A percentile compares a stretch with the other conserved stretches of the same genome.
Conservation (phyloP, 2,113 vertebrate species). For the Climacteris rufus region DNA sequence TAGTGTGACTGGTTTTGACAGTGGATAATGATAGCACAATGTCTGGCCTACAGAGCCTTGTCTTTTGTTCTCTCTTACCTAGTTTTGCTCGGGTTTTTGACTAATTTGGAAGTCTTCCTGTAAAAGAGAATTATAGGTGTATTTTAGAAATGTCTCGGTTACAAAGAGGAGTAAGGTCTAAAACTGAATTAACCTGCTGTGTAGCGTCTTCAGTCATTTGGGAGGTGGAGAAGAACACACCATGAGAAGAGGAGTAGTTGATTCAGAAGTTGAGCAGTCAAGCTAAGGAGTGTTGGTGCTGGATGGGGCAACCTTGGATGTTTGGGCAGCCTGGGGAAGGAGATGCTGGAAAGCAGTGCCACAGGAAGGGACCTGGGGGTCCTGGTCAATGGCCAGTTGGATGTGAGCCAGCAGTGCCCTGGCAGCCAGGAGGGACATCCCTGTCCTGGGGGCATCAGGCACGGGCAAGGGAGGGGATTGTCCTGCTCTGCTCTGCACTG, state of each 20-base stretch:
- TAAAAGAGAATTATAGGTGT: not conserved
- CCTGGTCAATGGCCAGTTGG: accelerated
- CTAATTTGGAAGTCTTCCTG: not conserved
- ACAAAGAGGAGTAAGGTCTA: not conserved
- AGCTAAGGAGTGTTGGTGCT: not conserved
- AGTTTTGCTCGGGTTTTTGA: not conserved
- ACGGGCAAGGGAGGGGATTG: accelerated
- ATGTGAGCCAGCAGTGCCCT: not conserved
- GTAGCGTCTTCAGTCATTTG: accelerated
- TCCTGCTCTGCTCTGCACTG: accelerated
- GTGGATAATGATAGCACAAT: not conserved
- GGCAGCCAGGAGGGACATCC: not conserved
- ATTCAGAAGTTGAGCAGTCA: not conserved
- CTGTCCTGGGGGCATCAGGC: not conserved
- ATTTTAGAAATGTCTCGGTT: not conserved
- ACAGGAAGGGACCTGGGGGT: too few species aligned
- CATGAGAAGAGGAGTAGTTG: not conserved
- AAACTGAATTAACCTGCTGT: not conserved
- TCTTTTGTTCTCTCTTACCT: not conserved
- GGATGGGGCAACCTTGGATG: not conserved
- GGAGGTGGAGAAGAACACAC: accelerated
- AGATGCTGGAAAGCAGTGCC: too few species aligned
- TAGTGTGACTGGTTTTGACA: not conserved
- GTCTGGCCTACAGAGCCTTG: not conserved
- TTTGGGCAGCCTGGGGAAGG: not conserved